These are phyloP conservation scores for Pterostichus niger DNA, from an alignment of 2,888 invertebrate genomes.

Conservation along the genomic window DNA sequence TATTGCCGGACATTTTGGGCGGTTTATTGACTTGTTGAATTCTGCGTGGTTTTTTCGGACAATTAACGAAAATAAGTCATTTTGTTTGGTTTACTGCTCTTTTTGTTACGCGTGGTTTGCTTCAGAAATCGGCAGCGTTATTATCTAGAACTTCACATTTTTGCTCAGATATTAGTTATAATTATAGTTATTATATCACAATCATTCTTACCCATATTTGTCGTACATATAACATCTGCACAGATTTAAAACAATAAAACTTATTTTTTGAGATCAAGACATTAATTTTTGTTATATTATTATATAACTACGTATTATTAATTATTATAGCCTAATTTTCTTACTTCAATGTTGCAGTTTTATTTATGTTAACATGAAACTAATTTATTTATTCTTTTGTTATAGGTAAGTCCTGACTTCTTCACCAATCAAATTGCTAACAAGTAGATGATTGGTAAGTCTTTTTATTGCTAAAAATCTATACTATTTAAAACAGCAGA, in stretches of 20 bases:
- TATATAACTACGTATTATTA: not conserved
- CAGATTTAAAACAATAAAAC: constrained; percentile 19
- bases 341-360: too few relatives aligned
- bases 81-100: constrained; percentile 54
- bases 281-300: constrained; percentile 11
- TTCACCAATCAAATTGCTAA: not conserved
- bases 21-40: constrained; percentile 65
- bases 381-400: constrained; percentile 1
- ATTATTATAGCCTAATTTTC: too few relatives aligned
- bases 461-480: too few relatives aligned
- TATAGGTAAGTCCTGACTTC: constrained; percentile 1
- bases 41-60: constrained; percentile 56
- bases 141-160: constrained; percentile 28
- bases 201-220: constrained; percentile 33
- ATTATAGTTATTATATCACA: constrained; percentile 49
- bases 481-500: too few relatives aligned
- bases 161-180: constrained; percentile 10
- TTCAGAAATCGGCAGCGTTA: constrained; percentile 26
- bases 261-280: constrained; percentile 9
- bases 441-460: not conserved
- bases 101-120: constrained; percentile 33
- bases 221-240: constrained; percentile 14
- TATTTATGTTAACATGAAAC: not conserved
- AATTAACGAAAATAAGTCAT: constrained; percentile 63
- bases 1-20: constrained; percentile 63